A percentile compares a stretch with the other conserved stretches of the same genome.
Conservation (phyloP, 2,113 vertebrate species). For the Sapayoa aenigma region DNA sequence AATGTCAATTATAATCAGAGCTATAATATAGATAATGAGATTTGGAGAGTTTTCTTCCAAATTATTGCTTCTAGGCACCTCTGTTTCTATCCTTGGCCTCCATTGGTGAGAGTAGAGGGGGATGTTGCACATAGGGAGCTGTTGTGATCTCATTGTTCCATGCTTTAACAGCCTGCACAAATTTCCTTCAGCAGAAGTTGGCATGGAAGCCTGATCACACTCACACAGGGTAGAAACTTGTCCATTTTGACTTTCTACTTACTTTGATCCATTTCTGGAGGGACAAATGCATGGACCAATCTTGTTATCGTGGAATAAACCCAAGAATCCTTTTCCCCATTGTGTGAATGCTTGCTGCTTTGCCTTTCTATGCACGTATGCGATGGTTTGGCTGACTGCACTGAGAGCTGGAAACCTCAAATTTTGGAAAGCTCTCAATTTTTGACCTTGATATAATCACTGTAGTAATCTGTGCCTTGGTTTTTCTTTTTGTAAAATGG, state of each 20-base stretch:
- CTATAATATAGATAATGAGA: not conserved
- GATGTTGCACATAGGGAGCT: fast-evolving
- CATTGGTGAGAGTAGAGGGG: not conserved
- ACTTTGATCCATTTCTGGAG: not conserved
- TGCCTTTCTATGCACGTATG: not conserved
- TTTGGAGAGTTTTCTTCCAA: not conserved
- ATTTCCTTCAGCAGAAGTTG: not conserved
- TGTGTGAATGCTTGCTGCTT: not conserved
- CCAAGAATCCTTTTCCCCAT: not conserved
- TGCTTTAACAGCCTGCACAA: not conserved
- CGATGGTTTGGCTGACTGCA: not conserved
- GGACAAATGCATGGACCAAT: not conserved
- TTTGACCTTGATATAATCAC: not conserved
- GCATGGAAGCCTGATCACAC: not conserved
- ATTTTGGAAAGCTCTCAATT: not conserved
- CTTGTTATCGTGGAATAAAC: not conserved
- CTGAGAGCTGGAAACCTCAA: not conserved
- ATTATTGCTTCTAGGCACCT: not conserved
- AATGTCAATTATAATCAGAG: not conserved
- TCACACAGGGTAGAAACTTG: not conserved
- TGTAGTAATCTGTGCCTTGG: not conserved
- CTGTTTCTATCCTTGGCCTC: not conserved
- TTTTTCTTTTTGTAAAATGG: not conserved
- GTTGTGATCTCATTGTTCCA: not conserved
- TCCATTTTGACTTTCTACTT: not conserved